phyloP scores from a whole-genome alignment of 2,797 vertebrate genomes.

The Babyrousa celebensis region DNA sequence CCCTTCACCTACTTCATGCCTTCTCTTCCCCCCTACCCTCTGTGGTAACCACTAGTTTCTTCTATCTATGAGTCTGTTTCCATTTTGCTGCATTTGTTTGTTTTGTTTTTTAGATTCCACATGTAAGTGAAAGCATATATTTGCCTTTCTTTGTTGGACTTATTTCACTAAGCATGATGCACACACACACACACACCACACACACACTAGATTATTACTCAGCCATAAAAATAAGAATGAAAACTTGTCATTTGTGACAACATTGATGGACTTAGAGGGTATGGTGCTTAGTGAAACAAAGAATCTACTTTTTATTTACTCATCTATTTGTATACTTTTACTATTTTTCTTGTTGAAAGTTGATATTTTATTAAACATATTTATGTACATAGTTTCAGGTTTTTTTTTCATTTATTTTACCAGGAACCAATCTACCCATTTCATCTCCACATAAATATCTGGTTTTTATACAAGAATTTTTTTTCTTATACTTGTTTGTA shows the following conservation, averaged over 20 bases:
- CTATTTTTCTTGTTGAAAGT: slow-evolving; percentile 34
- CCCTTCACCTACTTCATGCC: not conserved
- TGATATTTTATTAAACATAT: not conserved
- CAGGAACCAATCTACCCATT: not conserved
- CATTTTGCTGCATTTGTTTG: not conserved
- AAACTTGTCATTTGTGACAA: not conserved
- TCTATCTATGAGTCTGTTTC: not conserved
- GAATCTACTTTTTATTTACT: not conserved
- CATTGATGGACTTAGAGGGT: not conserved
- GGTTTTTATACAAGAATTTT: not conserved
- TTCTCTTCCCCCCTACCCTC: not conserved
- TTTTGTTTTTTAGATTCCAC: not conserved
- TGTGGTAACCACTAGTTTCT: not conserved
- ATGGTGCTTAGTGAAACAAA: not conserved
- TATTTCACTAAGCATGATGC: not conserved
- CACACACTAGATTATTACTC: not conserved
- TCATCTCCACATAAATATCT: not conserved
- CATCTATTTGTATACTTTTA: not conserved
- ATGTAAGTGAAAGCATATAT: not conserved
- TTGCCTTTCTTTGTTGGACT: not conserved
- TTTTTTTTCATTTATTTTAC: slow-evolving; percentile 49
- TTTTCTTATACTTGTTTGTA: slow-evolving; percentile 16
- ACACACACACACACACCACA: not conserved
- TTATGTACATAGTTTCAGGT: not conserved
- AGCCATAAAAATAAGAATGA: not conserved